Evolutionary conservation across 1,140 invertebrate species (phyloP).

Genomic region (Saxidomus purpurata): DNA sequence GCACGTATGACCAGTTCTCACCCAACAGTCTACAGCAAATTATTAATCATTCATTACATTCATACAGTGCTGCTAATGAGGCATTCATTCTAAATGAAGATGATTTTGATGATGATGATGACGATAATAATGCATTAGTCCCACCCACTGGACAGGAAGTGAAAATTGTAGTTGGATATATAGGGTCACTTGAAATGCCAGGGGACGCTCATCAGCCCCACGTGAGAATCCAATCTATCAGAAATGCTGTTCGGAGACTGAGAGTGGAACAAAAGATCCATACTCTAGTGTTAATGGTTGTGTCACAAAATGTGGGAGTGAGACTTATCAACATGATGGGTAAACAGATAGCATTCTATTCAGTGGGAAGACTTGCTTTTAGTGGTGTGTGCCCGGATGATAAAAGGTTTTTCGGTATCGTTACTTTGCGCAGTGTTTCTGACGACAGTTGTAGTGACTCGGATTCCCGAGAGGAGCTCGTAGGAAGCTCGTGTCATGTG

Average conservation of each 20-base stretch:
- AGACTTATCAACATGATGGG: conserved; percentile 90
- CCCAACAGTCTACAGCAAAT: conserved; percentile 60
- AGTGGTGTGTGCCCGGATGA: conserved; percentile 95
- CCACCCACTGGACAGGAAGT: conserved; percentile 87
- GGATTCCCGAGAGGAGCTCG: conserved; percentile 75
- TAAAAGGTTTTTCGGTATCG: conserved; percentile 96
- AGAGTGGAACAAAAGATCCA: conserved; percentile 95
- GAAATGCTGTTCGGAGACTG: conserved; percentile 95
- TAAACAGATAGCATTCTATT: conserved; percentile 92
- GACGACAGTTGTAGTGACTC: conserved; percentile 77
- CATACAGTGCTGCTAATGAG: conserved; percentile 71
- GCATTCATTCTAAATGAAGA: conserved; percentile 75
- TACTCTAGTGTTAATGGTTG: conserved; percentile 94
- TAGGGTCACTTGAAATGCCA: conserved; percentile 98
- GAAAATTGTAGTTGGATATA: conserved; percentile 95
- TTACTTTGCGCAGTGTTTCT: conserved; percentile 90
- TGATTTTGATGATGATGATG: conserved; percentile 59
- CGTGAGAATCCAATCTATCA: conserved; percentile 89
- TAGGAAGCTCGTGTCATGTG: conserved; percentile 95
- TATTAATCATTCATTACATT: conserved; percentile 66
- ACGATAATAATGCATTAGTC: conserved; percentile 69
- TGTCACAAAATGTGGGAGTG: conserved; percentile 92
- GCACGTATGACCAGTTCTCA: conserved; percentile 62
- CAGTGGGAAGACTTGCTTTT: conserved; percentile 94
- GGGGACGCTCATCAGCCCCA: conserved; percentile 92